Evolutionary conservation across 2,113 vertebrate species (phyloP).

Genomic region (Sapayoa aenigma): DNA sequence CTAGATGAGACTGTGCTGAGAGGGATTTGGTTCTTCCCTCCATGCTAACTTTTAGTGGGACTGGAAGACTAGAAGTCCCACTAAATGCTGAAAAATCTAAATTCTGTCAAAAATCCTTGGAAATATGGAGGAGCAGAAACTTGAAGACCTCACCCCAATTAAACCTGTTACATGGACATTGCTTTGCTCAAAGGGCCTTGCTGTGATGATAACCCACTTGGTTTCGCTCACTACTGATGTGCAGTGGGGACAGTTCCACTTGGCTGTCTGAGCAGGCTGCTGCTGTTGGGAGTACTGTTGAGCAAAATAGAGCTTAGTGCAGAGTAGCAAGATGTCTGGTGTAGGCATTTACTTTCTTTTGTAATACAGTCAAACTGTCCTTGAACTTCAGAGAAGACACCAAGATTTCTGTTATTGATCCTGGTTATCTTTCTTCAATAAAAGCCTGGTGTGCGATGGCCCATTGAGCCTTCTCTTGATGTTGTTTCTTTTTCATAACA

Average conservation of each 20-base stretch:
- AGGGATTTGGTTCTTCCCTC: not conserved
- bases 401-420: not conserved
- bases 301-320: not conserved
- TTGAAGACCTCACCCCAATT: not conserved
- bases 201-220: conserved; percentile 50
- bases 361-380: not conserved
- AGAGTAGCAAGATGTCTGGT: not conserved
- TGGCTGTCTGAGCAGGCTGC: conserved; percentile 64
- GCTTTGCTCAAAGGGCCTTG: not conserved
- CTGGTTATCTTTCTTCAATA: not conserved
- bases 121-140: not conserved
- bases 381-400: not conserved
- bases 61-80: not conserved
- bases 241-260: conserved; percentile 51
- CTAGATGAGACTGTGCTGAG: not conserved
- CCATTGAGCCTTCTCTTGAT: not conserved
- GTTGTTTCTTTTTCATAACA: not conserved
- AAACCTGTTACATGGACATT: not conserved
- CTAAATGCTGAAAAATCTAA: not conserved
- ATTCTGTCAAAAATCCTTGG: not conserved
- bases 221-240: conserved; percentile 58
- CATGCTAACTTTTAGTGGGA: not conserved
- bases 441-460: not conserved
- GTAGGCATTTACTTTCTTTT: not conserved
- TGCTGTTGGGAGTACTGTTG: not conserved